Conservation (phyloP, 2,797 vertebrate species). For the Pteropus rufus region DNA sequence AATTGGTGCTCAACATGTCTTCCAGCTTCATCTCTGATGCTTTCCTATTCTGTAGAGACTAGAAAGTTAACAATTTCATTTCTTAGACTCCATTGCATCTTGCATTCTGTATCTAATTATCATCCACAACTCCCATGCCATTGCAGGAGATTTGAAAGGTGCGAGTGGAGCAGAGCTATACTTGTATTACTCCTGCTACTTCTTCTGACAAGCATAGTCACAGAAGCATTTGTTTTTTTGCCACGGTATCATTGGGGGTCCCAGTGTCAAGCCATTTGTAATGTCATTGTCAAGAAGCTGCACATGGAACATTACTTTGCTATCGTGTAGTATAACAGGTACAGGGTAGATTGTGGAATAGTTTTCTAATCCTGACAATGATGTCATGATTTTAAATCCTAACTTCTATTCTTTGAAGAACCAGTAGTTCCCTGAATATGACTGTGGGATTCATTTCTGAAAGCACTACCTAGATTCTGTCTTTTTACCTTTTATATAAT, state of each 20-base stretch:
- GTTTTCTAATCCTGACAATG: background rate
- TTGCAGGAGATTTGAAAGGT: background rate
- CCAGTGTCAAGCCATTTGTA: background rate
- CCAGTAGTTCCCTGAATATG: background rate
- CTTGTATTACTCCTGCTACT: background rate
- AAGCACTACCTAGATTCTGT: background rate
- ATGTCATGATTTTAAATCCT: background rate
- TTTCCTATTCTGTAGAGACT: background rate
- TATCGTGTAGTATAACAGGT: background rate
- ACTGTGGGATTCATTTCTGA: background rate
- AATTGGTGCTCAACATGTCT: background rate
- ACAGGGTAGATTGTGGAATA: background rate
- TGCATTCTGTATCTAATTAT: background rate
- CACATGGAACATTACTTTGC: background rate
- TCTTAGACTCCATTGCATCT: background rate
- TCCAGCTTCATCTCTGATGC: background rate
- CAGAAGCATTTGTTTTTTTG: background rate
- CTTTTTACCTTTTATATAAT: background rate
- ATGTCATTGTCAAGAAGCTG: background rate
- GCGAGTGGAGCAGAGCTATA: background rate
- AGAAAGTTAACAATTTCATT: background rate
- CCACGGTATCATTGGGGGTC: background rate
- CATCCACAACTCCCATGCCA: background rate
- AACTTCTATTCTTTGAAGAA: background rate
- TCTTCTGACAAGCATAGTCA: background rate